These are phyloP conservation scores for Bombus waltoni DNA, from an alignment of 1,140 invertebrate genomes.

Conservation along the genomic window DNA sequence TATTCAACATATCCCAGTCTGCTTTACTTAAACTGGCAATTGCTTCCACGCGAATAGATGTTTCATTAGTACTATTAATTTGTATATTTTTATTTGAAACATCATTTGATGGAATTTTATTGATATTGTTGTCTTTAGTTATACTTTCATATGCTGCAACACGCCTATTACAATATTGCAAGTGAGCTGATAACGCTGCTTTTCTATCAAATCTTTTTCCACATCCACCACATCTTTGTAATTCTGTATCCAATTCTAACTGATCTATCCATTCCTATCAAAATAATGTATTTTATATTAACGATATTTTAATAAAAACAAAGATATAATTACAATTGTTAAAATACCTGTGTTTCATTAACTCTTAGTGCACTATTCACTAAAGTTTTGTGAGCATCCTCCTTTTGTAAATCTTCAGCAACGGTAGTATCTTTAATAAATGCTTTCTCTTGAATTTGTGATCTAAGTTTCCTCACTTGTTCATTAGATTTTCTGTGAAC, in stretches of 20 bases:
- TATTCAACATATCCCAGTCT: constrained; percentile 62
- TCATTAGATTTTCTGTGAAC: constrained; percentile 84
- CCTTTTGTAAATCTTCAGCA: constrained; percentile 56
- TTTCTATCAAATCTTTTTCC: constrained; percentile 87
- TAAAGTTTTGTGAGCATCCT: constrained; percentile 15
- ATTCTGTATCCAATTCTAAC: constrained; percentile 83
- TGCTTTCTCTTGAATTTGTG: constrained; percentile 84
- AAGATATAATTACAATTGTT: not conserved
- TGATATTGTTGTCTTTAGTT: constrained; percentile 38
- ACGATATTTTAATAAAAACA: not conserved
- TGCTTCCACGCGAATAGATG: constrained; percentile 57
- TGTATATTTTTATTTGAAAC: not conserved
- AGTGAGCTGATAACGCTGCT: constrained; percentile 86
- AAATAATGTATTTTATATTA: constrained; percentile 22
- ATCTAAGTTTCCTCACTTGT: constrained; percentile 84
- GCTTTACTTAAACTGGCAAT: constrained; percentile 61
- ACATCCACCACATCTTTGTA: constrained; percentile 86
- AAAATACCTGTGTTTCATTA: constrained; percentile 47
- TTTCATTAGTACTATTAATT: constrained; percentile 33
- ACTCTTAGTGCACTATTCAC: not conserved
- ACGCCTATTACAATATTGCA: constrained; percentile 81
- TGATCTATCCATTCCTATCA: constrained; percentile 83
- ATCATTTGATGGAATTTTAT: constrained; percentile 38
- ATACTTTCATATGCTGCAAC: constrained; percentile 72
- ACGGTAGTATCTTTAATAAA: constrained; percentile 82